Conservation (phyloP, 2,113 vertebrate species). For the Lepus europaeus region DNA sequence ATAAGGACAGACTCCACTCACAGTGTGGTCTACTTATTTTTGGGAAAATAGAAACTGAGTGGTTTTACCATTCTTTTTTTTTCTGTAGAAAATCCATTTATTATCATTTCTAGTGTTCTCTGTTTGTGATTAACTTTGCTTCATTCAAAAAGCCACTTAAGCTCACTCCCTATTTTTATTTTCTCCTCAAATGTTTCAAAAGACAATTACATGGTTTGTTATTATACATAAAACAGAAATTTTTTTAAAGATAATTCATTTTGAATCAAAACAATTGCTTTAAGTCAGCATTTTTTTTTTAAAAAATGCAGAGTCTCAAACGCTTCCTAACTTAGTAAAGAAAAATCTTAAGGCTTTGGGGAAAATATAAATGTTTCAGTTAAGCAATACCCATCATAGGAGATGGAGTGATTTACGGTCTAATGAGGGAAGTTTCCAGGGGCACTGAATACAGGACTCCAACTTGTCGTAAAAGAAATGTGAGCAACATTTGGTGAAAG, state of each 20-base stretch:
- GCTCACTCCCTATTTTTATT: background rate
- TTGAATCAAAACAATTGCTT: background rate
- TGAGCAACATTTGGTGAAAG: rapidly evolving
- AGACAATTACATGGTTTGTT: background rate
- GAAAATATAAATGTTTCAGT: background rate
- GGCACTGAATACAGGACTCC: background rate
- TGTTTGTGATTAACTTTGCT: background rate
- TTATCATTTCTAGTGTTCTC: background rate
- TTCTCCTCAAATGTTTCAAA: background rate
- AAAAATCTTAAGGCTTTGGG: background rate
- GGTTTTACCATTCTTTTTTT: background rate
- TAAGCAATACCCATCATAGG: background rate
- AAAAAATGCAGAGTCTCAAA: background rate
- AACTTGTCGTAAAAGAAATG: background rate
- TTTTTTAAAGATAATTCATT: background rate
- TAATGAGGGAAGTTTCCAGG: background rate
- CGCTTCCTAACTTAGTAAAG: background rate
- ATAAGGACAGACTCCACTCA: background rate
- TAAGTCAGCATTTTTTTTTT: background rate
- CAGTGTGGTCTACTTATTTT: background rate
- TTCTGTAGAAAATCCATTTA: background rate
- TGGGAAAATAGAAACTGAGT: background rate
- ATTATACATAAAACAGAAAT: background rate
- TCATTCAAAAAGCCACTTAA: background rate
- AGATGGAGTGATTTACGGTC: background rate